A percentile compares a stretch with the other conserved stretches of the same genome.
Conservation (phyloP, 2,797 vertebrate species). For the Eupleurogrammus muticus region DNA sequence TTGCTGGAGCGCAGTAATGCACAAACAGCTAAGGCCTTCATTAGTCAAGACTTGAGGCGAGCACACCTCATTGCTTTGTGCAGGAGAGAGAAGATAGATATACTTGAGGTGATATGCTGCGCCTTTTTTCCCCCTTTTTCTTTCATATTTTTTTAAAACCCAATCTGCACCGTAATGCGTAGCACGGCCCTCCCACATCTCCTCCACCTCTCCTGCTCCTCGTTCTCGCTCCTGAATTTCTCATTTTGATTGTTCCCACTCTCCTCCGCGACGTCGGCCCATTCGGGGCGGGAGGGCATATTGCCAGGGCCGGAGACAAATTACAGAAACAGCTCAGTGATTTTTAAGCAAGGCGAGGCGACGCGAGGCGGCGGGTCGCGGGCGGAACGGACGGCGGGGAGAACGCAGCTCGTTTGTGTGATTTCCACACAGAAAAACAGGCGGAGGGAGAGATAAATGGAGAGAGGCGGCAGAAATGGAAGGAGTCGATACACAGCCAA, state of each 20-base stretch:
- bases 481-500: conserved; percentile 34
- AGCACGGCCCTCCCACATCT: conserved; percentile 4
- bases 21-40: conserved; percentile 36
- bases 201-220: conserved; percentile 4
- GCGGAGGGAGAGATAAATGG: conserved; percentile 30
- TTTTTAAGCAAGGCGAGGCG: conserved; percentile 14
- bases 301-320: conserved; percentile 45
- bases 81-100: conserved; percentile 9
- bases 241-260: conserved; percentile 40
- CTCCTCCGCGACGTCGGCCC: conserved; percentile 35
- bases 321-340: conserved; percentile 42
- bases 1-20: conserved; percentile 28
- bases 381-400: conserved; percentile 8
- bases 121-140: conserved; percentile 3
- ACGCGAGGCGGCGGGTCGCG: conserved; percentile 13
- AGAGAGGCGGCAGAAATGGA: conserved; percentile 31
- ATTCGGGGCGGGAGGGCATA: conserved; percentile 20
- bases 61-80: conserved; percentile 44
- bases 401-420: conserved; percentile 37
- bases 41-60: conserved; percentile 17
- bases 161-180: conserved; percentile 13
- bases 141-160: conserved; percentile 1
- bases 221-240: conserved; percentile 26
- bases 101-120: conserved; percentile 25
- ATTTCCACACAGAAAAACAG: conserved; percentile 45